Base-by-base conservation (phyloP, 2,797 vertebrate genomes). In the Typhlichthys subterraneus region DNA sequence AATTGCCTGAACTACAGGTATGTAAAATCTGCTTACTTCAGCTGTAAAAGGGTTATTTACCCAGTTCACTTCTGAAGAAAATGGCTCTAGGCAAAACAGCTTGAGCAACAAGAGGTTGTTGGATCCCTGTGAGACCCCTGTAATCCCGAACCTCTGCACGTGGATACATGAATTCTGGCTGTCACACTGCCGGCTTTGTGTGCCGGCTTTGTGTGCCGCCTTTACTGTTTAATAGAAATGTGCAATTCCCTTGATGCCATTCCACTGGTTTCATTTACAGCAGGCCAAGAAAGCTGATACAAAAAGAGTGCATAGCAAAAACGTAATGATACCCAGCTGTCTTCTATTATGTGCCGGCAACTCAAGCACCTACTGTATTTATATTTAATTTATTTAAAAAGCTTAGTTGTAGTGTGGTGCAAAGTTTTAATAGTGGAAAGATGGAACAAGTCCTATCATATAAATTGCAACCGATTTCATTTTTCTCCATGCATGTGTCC, bases 261-360 rank as follows among this genome's bases (percentile, higher is more conserved):
- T 79, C 69, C 73, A 68, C 54, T 50, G 76, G 75, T 87, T 91
- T 90, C 85, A 92, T 92, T 91, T 91, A 89, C 74, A 57, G 67
- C 68, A 7, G 65, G 88, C 89, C 90, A 90, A 82, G 85, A 88
- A 86, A 85, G 77, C 82, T 85, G 89, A 91, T 90, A 91, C 87
- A 92, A 85, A 87, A 80, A 84, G 86, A 86, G 82, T 77, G 70
- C 85, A 83, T 79, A 77, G 85, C 76, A 80, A 70, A 70, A 85
- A 73, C 74, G 80, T 91, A 91, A 94, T 91, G 79, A 88, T 56
- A 85, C 56, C 89, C 91, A 93, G 90, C 89, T 93, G 91, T 75
- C 76, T 72, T 78, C 74, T 70, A 53, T 85, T 89, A 79, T 84
- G 80, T 68, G 64, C 82, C 80, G 76, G 72, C 67, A 69, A 77